These are phyloP conservation scores for Trichopoda pennipes DNA, from an alignment of 2,888 invertebrate species.

Conservation along the genomic window DNA sequence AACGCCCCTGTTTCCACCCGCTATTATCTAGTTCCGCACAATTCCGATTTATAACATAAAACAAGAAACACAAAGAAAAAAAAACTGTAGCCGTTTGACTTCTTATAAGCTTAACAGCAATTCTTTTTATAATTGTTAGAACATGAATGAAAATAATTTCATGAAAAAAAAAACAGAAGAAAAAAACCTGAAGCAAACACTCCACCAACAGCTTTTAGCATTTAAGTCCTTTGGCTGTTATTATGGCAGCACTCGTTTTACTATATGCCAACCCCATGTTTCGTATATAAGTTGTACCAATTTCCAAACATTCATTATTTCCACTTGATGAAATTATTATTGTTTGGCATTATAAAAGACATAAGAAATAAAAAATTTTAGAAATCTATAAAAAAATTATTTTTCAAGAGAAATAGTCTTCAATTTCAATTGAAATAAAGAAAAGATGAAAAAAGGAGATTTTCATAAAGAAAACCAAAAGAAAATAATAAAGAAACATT, in stretches of 20 bases:
- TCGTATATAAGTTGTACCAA: slow-evolving; percentile 18
- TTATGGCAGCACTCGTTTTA: slow-evolving; percentile 8
- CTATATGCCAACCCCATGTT: background rate
- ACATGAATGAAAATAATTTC: slow-evolving; percentile 31
- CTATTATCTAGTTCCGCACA: slow-evolving; percentile 52
- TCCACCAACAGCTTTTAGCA: slow-evolving; percentile 35
- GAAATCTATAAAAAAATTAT: slow-evolving; percentile 15
- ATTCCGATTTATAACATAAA: slow-evolving; percentile 53
- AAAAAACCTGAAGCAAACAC: slow-evolving; percentile 21
- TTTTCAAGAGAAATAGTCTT: slow-evolving; percentile 22
- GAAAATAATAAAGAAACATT: background rate
- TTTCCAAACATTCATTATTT: slow-evolving; percentile 42
- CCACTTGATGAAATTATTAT: slow-evolving; percentile 50
- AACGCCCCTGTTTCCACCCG: slow-evolving; percentile 13
- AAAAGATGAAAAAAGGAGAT: background rate
- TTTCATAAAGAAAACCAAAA: slow-evolving; percentile 6
- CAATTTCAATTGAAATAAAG: slow-evolving; percentile 41
- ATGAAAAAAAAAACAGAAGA: slow-evolving; percentile 16
- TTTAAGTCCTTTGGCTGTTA: slow-evolving; percentile 33
- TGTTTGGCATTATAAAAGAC: slow-evolving; percentile 35
- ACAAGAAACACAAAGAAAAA: too few species aligned
- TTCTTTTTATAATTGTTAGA: slow-evolving; percentile 17
- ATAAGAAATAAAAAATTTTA: slow-evolving; percentile 12
- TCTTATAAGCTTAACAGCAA: slow-evolving; percentile 29
- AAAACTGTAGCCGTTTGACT: slow-evolving; percentile 35